phyloP scores from a whole-genome alignment of 23 tunicate genomes.

The Phallusia fumigata region DNA sequence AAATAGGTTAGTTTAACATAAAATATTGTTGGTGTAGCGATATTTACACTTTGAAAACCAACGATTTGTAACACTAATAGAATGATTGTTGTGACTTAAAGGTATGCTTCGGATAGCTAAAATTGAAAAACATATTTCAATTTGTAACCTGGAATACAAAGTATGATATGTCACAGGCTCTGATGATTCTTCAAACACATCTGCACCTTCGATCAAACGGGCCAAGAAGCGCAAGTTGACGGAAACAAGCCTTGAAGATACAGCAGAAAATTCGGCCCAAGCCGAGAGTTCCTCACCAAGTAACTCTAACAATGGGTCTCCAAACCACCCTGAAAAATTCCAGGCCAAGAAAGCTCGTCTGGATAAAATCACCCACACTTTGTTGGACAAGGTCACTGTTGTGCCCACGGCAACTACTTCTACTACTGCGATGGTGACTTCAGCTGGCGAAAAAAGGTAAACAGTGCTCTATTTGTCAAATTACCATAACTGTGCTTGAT shows the following conservation, averaged over 20 bases:
- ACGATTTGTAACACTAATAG: no score
- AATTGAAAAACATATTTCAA: no score
- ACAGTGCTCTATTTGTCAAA: no score
- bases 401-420: conserved; percentile 14
- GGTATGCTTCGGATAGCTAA: no score
- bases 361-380: conserved; percentile 57
- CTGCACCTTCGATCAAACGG: neutral
- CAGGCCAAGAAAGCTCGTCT: conserved; percentile 74
- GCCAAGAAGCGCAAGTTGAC: neutral
- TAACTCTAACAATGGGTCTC: neutral
- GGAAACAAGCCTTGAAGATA: neutral
- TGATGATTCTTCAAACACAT: neutral
- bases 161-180: neutral
- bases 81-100: no score
- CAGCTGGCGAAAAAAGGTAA: neutral
- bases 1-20: no score
- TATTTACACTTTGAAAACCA: no score
- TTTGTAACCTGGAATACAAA: no score
- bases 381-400: conserved; percentile 52
- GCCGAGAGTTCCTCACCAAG: neutral
- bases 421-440: neutral
- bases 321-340: conserved; percentile 23
- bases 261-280: neutral
- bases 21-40: no score
- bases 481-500: no score